These are phyloP conservation scores for Oreohelix idahoensis DNA, from an alignment of 1,140 invertebrate genomes.

Conservation along the genomic window DNA sequence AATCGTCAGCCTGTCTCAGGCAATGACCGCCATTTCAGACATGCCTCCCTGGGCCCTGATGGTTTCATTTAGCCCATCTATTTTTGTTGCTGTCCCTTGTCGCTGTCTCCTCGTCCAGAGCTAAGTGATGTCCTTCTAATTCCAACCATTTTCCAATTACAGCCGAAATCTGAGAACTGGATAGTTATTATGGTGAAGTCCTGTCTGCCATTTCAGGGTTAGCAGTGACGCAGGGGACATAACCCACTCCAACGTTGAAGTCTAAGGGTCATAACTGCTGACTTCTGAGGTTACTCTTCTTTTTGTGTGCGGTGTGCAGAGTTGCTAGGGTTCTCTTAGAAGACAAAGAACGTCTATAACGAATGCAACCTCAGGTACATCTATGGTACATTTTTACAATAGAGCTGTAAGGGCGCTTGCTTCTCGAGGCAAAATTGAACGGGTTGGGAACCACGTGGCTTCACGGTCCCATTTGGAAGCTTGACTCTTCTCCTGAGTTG, in stretches of 20 bases:
- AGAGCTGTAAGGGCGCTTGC: too few relatives aligned
- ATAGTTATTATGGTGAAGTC: not conserved
- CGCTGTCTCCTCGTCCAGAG: not conserved
- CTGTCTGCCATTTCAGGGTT: not conserved
- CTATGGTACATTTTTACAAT: too few relatives aligned
- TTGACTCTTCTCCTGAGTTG: too few relatives aligned
- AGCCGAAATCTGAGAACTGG: not conserved
- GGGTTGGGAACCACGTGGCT: too few relatives aligned
- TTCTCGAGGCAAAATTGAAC: too few relatives aligned
- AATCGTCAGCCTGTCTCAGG: not conserved
- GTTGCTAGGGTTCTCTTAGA: too few relatives aligned
- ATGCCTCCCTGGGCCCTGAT: not conserved
- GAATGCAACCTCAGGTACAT: too few relatives aligned
- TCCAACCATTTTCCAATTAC: constrained; percentile 17
- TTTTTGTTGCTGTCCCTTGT: constrained; percentile 14
- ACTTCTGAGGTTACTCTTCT: not conserved
- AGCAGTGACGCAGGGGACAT: not conserved
- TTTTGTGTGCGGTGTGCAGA: too few relatives aligned
- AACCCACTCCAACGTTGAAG: not conserved
- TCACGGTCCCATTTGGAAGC: too few relatives aligned
- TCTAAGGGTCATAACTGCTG: not conserved
- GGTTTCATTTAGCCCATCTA: not conserved
- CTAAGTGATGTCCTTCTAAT: constrained; percentile 9
- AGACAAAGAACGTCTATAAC: too few relatives aligned
- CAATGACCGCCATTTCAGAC: not conserved